Evolutionary conservation across 35 echinoderm and acorn worm species (phyloP).

Genomic region (Chiridota heheva): DNA sequence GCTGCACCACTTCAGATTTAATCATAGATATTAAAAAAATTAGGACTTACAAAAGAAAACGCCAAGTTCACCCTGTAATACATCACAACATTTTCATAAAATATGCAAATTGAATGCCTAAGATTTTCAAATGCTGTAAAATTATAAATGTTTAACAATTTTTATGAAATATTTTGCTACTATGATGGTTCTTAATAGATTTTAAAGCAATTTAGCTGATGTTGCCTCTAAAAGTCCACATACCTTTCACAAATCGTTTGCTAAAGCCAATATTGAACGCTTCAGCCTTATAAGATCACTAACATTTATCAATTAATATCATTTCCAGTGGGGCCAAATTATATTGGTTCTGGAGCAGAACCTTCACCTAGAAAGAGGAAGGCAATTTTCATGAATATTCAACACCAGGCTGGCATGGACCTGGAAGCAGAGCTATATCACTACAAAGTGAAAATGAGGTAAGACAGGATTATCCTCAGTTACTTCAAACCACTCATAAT

Average conservation of each 20-base stretch:
- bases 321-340: conserved; percentile 79
- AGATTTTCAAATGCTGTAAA: too few species aligned
- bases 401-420: conserved; percentile 68
- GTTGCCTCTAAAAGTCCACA: background rate
- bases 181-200: background rate
- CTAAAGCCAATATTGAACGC: background rate
- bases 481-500: background rate
- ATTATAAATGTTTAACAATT: background rate
- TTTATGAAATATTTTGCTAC: background rate
- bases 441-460: conserved; percentile 88
- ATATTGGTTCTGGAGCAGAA: conserved; percentile 87
- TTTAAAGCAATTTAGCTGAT: background rate
- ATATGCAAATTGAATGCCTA: too few species aligned
- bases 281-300: background rate
- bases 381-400: conserved; percentile 64
- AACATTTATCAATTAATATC: conserved; percentile 6
- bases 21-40: too few species aligned
- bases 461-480: background rate
- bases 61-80: too few species aligned
- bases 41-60: too few species aligned
- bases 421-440: conserved; percentile 72
- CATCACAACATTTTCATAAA: too few species aligned
- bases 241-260: background rate
- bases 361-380: conserved; percentile 45
- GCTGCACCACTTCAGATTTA: too few species aligned